Conservation (phyloP, 92 coral and sea anemone genomes). For the Heliopora coerulea region DNA sequence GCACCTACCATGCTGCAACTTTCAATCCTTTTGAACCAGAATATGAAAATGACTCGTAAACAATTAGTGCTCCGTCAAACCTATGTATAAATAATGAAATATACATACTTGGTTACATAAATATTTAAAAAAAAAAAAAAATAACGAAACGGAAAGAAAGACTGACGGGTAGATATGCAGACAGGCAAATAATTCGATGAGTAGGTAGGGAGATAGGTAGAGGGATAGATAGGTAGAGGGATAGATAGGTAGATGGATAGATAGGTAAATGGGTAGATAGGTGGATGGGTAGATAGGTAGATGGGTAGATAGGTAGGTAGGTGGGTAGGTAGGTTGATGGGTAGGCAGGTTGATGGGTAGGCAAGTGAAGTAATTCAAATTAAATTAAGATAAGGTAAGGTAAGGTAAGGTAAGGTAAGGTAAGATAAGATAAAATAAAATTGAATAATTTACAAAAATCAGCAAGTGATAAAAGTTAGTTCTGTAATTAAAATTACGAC, state of each 20-base stretch:
- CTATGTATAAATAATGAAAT: constrained; percentile 35
- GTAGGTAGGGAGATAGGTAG: no score
- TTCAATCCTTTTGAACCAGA: constrained; percentile 76
- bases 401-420: background rate
- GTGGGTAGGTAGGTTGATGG: no score
- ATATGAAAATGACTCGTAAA: constrained; percentile 91
- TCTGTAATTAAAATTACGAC: no score
- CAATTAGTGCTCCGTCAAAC: constrained; percentile 80
- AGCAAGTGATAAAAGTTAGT: no score
- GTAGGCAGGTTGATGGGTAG: no score
- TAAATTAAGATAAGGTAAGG: no score
- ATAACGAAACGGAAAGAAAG: background rate
- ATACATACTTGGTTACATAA: background rate
- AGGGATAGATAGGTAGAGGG: no score
- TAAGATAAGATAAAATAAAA: background rate
- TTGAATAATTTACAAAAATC: background rate
- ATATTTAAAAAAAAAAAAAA: background rate
- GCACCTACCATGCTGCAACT: constrained; percentile 79
- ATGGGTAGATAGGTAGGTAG: no score
- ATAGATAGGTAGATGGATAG: no score
- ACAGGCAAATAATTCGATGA: background rate
- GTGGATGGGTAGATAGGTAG: no score
- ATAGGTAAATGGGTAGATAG: no score
- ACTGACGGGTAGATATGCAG: background rate
- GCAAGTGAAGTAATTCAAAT: no score